Evolutionary conservation across 2,888 invertebrate species (phyloP), one percentile per base, ranked within the genome.

Genomic region (Diarsia brunnea): DNA sequence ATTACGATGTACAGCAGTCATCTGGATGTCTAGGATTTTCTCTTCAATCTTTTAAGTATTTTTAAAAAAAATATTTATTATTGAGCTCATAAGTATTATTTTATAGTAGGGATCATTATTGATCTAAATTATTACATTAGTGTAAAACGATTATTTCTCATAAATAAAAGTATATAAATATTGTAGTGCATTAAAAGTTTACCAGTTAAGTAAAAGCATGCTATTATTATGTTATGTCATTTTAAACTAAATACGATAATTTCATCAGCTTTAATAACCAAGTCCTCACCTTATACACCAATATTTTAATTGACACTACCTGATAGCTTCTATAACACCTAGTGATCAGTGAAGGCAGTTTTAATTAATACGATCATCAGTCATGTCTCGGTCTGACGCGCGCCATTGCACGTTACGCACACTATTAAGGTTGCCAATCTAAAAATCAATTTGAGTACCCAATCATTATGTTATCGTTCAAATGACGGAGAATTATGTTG

Each of bases 381-480:
- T 77, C 85, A 69, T 58, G 49, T 64, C 47, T n/a, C 12, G 53
- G 60, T 63, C 72, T 51, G 73, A 70, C 81, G 47, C 51, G n/a
- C 38, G 31, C 45, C 55, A 31, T 76, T 43, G 47, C 53, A 55
- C 11, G 38, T 72, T 73, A 68, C 64, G 43, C 24, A 43, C 31
- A 27, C 75, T 58, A 73, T 71, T 84, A 75, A 72, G 58, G 65
- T 77, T 60, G 75, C 82, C 77, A 85, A 83, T 83, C 83, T 71
- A 77, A 77, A 81, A 81, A 71, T 85, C 82, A 81, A 83, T 83
- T 83, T 73, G 58, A 77, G 83, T 24, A 81, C 61, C 82, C 70
- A 51, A 66, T 73, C 45, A 83, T 81, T 83, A 83, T 19, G 68
- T 58, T 70, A 71, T 73, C 68, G 21, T 81, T 73, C 70, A 77